These are phyloP conservation scores for Amphipyra berbera DNA, from an alignment of 2,888 invertebrate genomes.

Conservation along the genomic window DNA sequence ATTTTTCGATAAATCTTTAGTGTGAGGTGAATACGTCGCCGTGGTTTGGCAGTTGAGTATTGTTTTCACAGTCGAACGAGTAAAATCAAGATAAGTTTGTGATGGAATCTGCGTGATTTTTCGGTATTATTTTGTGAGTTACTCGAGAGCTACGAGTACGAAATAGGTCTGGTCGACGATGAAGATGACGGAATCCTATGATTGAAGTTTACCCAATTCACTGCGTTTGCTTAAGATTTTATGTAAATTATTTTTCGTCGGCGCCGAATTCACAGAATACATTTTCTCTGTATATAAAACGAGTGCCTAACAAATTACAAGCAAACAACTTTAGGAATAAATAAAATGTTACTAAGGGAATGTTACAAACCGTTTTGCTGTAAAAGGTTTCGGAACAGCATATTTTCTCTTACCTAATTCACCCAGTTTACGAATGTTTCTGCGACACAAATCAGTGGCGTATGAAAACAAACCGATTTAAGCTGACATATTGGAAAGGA, in stretches of 20 bases:
- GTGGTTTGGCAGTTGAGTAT: constrained; percentile 32
- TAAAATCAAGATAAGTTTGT: constrained; percentile 29
- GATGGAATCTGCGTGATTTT: constrained; percentile 15
- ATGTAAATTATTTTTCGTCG: constrained; percentile 76
- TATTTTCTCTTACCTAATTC: constrained; percentile 57
- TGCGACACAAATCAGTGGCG: constrained; percentile 62
- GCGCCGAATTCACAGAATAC: constrained; percentile 62
- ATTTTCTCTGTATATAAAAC: constrained; percentile 64
- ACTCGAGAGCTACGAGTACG: constrained; percentile 23
- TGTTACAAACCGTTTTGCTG: constrained; percentile 51
- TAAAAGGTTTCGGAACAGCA: constrained; percentile 52
- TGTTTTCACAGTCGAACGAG: constrained; percentile 26
- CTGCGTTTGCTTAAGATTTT: constrained; percentile 80
- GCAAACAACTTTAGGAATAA: constrained; percentile 64
- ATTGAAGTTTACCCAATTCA: constrained; percentile 82
- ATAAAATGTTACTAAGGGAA: constrained; percentile 53
- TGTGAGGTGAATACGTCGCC: constrained; percentile 37
- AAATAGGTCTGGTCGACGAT: constrained; percentile 50
- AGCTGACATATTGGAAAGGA: constrained; percentile 65
- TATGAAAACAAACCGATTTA: constrained; percentile 69
- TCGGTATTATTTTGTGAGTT: constrained; percentile 30
- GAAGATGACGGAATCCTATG: constrained; percentile 65
- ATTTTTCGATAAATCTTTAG: constrained; percentile 55
- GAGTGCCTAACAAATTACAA: constrained; percentile 63
- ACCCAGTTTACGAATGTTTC: constrained; percentile 49